A percentile compares a stretch with the other conserved stretches of the same genome.
phyloP scores from a whole-genome alignment of 1,140 invertebrate species.

The Papilio polyxenes region DNA sequence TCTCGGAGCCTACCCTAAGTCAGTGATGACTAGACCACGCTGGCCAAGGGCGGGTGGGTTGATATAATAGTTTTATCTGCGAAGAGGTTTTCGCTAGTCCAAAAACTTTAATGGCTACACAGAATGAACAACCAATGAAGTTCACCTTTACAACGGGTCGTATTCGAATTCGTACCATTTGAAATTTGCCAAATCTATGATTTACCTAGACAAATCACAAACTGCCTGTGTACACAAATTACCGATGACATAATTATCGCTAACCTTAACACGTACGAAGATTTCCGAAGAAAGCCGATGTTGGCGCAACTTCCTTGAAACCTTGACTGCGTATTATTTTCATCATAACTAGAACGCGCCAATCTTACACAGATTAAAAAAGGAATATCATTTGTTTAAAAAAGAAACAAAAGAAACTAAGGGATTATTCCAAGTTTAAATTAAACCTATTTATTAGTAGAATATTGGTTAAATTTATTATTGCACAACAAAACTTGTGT shows the following conservation, averaged over 20 bases:
- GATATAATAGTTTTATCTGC: too few species aligned
- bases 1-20: too few species aligned
- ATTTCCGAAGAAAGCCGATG: slow-evolving; percentile 29
- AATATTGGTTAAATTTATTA: too few species aligned
- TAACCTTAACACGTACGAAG: slow-evolving; percentile 22
- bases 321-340: slow-evolving; percentile 17
- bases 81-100: too few species aligned
- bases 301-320: slow-evolving; percentile 13
- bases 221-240: background rate
- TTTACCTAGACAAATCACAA: background rate
- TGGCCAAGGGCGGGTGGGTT: too few species aligned
- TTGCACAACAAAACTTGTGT: too few species aligned
- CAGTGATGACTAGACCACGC: too few species aligned
- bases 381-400: background rate
- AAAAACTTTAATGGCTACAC: too few species aligned
- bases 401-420: too few species aligned
- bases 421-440: too few species aligned
- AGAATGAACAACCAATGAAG: background rate
- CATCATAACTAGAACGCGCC: background rate
- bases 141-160: background rate
- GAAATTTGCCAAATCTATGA: too few species aligned
- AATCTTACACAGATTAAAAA: slow-evolving; percentile 15
- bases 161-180: background rate
- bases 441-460: too few species aligned
- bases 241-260: background rate